Base-by-base conservation (phyloP, 2,113 vertebrate genomes). In the Eretmochelys imbricata region DNA sequence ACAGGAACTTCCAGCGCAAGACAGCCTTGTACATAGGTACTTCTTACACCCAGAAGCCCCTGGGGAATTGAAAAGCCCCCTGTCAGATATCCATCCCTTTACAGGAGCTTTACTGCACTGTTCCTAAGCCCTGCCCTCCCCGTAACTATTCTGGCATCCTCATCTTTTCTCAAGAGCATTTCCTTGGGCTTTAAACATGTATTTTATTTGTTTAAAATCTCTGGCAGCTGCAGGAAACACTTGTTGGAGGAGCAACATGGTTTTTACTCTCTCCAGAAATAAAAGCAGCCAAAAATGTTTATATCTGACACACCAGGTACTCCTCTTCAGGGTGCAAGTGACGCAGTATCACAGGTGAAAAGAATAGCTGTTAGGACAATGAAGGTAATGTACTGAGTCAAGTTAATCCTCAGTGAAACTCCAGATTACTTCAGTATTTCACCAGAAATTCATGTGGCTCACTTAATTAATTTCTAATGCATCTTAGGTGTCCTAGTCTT, bases 141-240 rank as follows among this genome's bases (percentile, higher is more conserved):
- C 31, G 20, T 46, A n/a, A 10, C 69, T 38, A 4, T 22, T 29
- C 38, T 27, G 20, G 0, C 85, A 35, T 49, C 55, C 0, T 31
- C 17, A 31, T 14, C 25, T 1, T 4, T 50, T 16, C 17, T 46
- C 1, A 29, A 3, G 20, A 53, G 35, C 79, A 29, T 27, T 24
- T 38, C 27, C 49, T 5, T 2, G 55, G 25, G 0, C 50, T 6
- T 62, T 8, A 25, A 0, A 54, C 1, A 1, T 82, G 10, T 2
- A 2, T 22, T 7, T 31, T 82, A 35, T 46, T 55, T 6, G 10
- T 49, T 24, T 6, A 22, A 2, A 1, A 19, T 0, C 0, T 0
- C 79, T 62, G 5, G 50, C 1, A 0, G 35, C 90, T 24, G 87
- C 65, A 75, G 59, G 69, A 22, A 0, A 4, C 1, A 10, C 4